Percentiles rank a stretch among this genome's conserved stretches.
Evolutionary conservation across 2,888 invertebrate species (phyloP).

Genomic region (Rhamnusium bicolor): DNA sequence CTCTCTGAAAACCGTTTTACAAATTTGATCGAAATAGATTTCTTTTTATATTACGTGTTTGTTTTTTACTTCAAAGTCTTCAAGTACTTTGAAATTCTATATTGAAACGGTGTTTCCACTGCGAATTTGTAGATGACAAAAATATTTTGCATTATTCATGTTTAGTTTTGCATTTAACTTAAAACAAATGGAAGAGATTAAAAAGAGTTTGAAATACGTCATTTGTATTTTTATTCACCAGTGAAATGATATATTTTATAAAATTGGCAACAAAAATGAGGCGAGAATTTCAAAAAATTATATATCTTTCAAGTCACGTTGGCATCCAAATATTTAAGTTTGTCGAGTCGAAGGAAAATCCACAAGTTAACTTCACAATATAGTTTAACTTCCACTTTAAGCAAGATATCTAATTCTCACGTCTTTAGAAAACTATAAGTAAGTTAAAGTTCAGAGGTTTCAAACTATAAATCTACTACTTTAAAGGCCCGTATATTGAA

Average conservation of each 20-base stretch:
- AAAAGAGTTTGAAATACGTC: too few relatives aligned
- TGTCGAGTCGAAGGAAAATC: neutral
- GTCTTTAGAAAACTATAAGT: slow-evolving; percentile 8
- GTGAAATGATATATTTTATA: neutral
- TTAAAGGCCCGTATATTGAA: neutral
- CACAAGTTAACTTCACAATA: slow-evolving; percentile 13
- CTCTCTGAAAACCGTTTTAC: too few relatives aligned
- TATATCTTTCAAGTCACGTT: slow-evolving; percentile 6
- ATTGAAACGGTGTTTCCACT: too few relatives aligned
- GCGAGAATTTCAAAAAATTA: neutral
- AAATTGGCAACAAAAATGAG: neutral
- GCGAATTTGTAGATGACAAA: too few relatives aligned
- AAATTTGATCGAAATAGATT: too few relatives aligned
- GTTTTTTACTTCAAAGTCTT: too few relatives aligned
- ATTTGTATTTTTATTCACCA: neutral
- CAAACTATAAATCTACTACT: slow-evolving; percentile 7
- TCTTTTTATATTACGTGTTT: too few relatives aligned
- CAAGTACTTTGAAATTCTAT: too few relatives aligned
- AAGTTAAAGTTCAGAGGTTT: slow-evolving; percentile 13
- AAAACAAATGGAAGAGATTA: too few relatives aligned
- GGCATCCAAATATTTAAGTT: slow-evolving; percentile 17
- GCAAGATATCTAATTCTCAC: slow-evolving; percentile 16
- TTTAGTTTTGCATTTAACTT: too few relatives aligned
- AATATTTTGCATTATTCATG: too few relatives aligned
- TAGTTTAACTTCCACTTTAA: slow-evolving; percentile 4